These are phyloP conservation scores for Meriones unguiculatus DNA, from an alignment of 2,113 vertebrate genomes.

Conservation along the genomic window DNA sequence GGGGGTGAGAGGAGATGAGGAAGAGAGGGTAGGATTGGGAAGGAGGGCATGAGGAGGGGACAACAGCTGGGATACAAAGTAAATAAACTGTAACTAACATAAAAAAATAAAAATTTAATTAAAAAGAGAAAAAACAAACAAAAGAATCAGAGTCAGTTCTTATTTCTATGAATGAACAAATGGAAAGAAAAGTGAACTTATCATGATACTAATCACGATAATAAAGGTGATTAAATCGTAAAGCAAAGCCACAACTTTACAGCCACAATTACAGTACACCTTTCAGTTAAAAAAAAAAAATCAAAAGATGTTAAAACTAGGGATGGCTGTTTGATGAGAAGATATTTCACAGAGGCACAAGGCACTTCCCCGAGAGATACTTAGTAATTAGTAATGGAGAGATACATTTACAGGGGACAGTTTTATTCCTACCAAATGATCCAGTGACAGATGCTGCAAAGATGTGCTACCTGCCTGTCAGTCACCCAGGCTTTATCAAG, in stretches of 20 bases:
- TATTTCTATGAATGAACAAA: not conserved
- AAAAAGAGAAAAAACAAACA: too few relatives aligned
- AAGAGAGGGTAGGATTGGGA: too few relatives aligned
- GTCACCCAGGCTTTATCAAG: not conserved
- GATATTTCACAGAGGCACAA: not conserved
- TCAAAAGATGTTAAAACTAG: not conserved
- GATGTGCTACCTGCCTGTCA: not conserved
- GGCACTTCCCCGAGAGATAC: not conserved
- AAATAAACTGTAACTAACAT: too few relatives aligned
- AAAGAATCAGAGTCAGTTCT: not conserved
- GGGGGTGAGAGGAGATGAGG: too few relatives aligned
- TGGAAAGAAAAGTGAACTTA: not conserved
- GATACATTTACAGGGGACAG: not conserved
- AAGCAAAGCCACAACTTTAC: not conserved
- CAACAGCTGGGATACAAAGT: too few relatives aligned
- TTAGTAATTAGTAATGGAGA: not conserved
- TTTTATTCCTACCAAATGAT: not conserved
- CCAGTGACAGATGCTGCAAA: not conserved
- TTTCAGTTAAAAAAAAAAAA: not conserved
- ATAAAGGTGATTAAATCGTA: not conserved
- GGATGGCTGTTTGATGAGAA: not conserved
- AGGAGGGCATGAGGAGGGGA: too few relatives aligned
- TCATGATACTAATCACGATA: not conserved
- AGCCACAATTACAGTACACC: not conserved
- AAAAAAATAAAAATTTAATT: too few relatives aligned